Evolutionary conservation across 2,113 vertebrate species (phyloP), one percentile per base, ranked within the genome.

Genomic region (Chamaea fasciata): DNA sequence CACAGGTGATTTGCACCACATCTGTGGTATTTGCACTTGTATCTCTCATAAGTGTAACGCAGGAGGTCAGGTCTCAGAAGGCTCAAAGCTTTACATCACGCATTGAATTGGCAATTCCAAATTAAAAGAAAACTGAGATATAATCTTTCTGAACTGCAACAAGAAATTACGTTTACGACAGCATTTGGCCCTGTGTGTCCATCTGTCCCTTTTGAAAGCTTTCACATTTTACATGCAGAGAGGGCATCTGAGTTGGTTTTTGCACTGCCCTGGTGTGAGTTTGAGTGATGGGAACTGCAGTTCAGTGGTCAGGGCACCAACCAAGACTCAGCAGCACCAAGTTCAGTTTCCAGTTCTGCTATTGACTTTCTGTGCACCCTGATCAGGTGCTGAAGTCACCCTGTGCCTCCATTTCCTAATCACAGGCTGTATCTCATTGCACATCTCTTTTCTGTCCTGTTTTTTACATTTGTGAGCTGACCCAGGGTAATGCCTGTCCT

Each of bases 191-290:
- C 53, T 69, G 9, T 35, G 35, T 73, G 77, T 92, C 87, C 69
- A 92, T 87, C 77, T 84, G 49, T 82, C 76, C n/a, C 47, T 52
- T 60, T 2, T 78, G 80, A 95, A 94, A 94, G 56, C 56, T 53
- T 52, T 49, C 0, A 9, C 3, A 1, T 75, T 91, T 78, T 65
- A 79, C 0, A 1, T 75, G 30, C 71, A 74, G 42, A 82, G 44
- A 82, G 86, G 52, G 83, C 9, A 1, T 31, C 44, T 3, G 8
- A 50, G 44, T 19, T 46, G n/a, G 15, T 87, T 92, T 94, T 76
- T 0, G 0, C 35, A 27, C 5, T 55, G 41, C 26, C 17, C 47
- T 31, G 35, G 14, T 22, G 42, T 0, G 0, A 67, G 42, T 74
- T 6, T 75, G 68, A 87, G 80, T 0, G 1, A 67, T 11, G 41